Evolutionary conservation across 2,888 invertebrate genomes (phyloP), one percentile per base, ranked within the genome.

Genomic region (Rhagium mordax): DNA sequence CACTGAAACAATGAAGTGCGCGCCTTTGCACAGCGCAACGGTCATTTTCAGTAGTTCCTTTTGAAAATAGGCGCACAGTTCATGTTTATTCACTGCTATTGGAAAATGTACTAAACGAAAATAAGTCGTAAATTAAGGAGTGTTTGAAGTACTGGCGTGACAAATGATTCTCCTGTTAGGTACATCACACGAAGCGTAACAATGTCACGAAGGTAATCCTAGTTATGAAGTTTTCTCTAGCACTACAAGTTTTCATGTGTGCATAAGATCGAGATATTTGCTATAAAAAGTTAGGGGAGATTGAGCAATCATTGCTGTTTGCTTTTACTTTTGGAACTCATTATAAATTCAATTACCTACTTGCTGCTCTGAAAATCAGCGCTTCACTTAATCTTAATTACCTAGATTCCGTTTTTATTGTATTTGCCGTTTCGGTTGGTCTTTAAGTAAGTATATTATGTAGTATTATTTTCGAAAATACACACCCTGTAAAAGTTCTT

Each of bases 161-260:
- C 86, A 87, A 87, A 87, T 86, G 84, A 84, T 85, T 84, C 82
- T 84, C 81, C 84, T 84, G 83, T 84, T 84, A 81, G 81, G 79
- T 79, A 73, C 68, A 65, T 71, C 80, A 81, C 81, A 76, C 84
- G 82, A 81, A 86, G 82, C 86, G 86, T 84, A 82, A 86, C 85
- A 84, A 24, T 47, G 74, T 74, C 75, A 62, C 47, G 29, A 53
- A 64, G 59, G 59, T 59, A 18, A 18, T 51, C 51, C 18, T 20
- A 51, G 49, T 61, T 18, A 18, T 51, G 0, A 51, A 20, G 8
- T 16, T 51, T 51, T 16, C 8, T 20, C 10, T 51, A 20, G 18
- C 18, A 51, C 18, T 51, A 51, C 1, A 51, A 8, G 13, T 51
- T 16, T 51, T 41, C 41, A 41, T 41, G n/a, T 41, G 41, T 41